Conservation (phyloP, 2,797 vertebrate species). For the Coendou prehensilis region DNA sequence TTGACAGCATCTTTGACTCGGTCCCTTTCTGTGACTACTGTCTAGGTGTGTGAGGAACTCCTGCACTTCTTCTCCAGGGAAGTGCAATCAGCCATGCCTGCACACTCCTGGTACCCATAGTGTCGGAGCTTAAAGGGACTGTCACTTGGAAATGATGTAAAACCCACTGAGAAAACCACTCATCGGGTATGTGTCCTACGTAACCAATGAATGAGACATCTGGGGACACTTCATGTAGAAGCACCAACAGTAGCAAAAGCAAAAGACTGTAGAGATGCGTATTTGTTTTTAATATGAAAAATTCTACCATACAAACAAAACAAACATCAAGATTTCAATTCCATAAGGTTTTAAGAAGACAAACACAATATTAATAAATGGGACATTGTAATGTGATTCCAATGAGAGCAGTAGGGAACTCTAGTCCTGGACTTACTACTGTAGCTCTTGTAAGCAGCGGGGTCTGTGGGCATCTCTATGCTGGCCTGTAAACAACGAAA, state of each 20-base stretch:
- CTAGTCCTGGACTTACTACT: neutral
- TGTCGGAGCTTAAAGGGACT: neutral
- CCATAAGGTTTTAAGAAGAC: neutral
- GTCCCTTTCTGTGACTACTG: neutral
- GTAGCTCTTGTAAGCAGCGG: too few species aligned
- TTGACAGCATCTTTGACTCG: neutral
- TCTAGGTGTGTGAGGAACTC: neutral
- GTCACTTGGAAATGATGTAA: neutral
- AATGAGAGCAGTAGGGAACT: neutral
- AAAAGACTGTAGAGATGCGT: neutral
- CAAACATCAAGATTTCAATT: neutral
- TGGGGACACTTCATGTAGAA: neutral
- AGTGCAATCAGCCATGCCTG: neutral
- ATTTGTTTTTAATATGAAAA: neutral
- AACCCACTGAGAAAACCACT: neutral
- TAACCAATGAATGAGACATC: neutral
- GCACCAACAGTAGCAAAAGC: neutral
- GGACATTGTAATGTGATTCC: neutral
- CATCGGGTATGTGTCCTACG: neutral
- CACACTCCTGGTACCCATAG: fast-evolving
- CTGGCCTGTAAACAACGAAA: neutral
- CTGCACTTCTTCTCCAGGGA: neutral
- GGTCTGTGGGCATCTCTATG: neutral
- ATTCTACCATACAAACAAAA: neutral
- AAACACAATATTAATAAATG: neutral